These are phyloP conservation scores for Podargus strigoides DNA, from an alignment of 2,797 vertebrate genomes.

Conservation along the genomic window DNA sequence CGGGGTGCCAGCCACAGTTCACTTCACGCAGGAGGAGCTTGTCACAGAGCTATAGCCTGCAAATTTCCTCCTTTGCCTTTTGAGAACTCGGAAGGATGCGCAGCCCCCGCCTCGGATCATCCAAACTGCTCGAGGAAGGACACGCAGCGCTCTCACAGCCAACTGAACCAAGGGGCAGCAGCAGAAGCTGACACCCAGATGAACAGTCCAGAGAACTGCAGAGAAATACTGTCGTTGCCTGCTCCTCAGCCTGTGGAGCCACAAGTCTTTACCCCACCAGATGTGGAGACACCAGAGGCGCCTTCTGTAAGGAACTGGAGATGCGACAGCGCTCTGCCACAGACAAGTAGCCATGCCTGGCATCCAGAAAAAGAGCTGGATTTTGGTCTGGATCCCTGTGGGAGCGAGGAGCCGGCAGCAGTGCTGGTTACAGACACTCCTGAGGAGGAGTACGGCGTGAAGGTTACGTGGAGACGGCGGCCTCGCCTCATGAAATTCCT, in stretches of 20 bases:
- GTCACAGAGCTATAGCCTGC: constrained; percentile 59
- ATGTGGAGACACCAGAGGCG: constrained; percentile 68
- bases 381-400: accelerated
- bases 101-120: accelerated
- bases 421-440: constrained; percentile 85
- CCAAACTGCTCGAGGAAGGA: accelerated
- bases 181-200: not conserved
- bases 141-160: not conserved
- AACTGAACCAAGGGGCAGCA: not conserved
- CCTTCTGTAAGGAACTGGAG: not conserved
- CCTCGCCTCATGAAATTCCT: constrained; percentile 76
- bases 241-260: not conserved
- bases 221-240: not conserved
- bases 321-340: not conserved
- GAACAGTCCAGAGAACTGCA: not conserved
- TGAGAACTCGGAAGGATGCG: constrained; percentile 1
- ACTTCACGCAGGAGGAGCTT: not conserved
- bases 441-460: constrained; percentile 85
- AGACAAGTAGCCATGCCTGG: not conserved
- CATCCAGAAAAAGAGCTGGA: not conserved
- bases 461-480: constrained; percentile 86
- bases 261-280: constrained; percentile 24
- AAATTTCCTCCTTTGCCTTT: constrained; percentile 82
- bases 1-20: constrained; percentile 31
- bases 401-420: not conserved